Percentiles rank a stretch among this genome's conserved stretches.
Conservation (phyloP, 1,140 invertebrate genomes). For the Dysdera silvatica region DNA sequence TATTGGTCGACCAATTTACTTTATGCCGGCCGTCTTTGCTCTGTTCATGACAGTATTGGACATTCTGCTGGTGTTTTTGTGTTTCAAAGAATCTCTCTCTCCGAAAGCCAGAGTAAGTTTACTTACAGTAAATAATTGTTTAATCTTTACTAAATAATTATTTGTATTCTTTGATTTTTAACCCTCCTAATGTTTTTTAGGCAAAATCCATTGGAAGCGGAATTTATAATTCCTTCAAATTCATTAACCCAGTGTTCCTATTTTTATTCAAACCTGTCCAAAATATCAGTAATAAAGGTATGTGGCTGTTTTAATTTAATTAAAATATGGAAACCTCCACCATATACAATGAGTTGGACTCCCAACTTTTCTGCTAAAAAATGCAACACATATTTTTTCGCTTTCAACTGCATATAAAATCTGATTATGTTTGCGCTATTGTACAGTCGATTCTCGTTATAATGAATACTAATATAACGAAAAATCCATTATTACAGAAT, state of each 20-base stretch:
- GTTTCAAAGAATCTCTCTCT: slow-evolving; percentile 77
- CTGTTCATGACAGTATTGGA: slow-evolving; percentile 67
- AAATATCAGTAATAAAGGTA: slow-evolving; percentile 41
- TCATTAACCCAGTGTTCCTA: slow-evolving; percentile 60
- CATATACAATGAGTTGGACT: too few relatives aligned
- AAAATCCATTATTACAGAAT: too few relatives aligned
- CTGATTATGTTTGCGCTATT: too few relatives aligned
- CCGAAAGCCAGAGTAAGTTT: slow-evolving; percentile 51
- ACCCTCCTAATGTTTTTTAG: slow-evolving; percentile 45
- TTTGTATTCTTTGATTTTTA: slow-evolving; percentile 12
- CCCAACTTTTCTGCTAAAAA: too few relatives aligned
- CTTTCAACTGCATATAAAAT: too few relatives aligned
- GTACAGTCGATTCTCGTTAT: too few relatives aligned
- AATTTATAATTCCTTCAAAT: slow-evolving; percentile 61
- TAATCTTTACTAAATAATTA: too few relatives aligned
- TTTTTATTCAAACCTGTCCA: slow-evolving; percentile 53
- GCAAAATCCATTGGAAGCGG: slow-evolving; percentile 57
- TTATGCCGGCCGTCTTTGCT: slow-evolving; percentile 77
- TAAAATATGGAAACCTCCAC: too few relatives aligned
- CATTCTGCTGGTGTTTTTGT: slow-evolving; percentile 65
- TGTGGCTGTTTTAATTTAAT: neutral
- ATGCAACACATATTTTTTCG: too few relatives aligned
- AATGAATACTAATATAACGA: too few relatives aligned
- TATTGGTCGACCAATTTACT: slow-evolving; percentile 60
- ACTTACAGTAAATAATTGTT: too few relatives aligned